Conservation (phyloP, 2,888 invertebrate species). For the Auanema freiburgensis region DNA sequence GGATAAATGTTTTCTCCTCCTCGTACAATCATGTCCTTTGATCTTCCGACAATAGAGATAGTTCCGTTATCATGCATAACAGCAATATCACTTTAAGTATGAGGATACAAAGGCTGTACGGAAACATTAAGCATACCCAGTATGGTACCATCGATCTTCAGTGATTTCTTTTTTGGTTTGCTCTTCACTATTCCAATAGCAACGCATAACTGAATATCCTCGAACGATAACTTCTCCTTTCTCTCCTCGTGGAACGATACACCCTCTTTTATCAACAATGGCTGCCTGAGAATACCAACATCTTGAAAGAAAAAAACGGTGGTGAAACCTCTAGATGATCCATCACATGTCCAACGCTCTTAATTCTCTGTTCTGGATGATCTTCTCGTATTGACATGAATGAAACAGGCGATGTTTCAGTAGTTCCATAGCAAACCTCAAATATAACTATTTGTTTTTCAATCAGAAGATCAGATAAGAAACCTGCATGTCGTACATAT, state of each 20-base stretch:
- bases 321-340: slow-evolving; percentile 69
- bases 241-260: slow-evolving; percentile 53
- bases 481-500: slow-evolving; percentile 55
- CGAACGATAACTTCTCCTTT: slow-evolving; percentile 59
- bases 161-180: slow-evolving; percentile 76
- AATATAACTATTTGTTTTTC: slow-evolving; percentile 8
- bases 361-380: slow-evolving; percentile 67
- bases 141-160: slow-evolving; percentile 78
- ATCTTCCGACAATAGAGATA: slow-evolving; percentile 68
- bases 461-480: slow-evolving; percentile 9
- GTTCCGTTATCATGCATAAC: slow-evolving; percentile 68
- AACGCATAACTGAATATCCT: slow-evolving; percentile 77
- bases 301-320: background rate
- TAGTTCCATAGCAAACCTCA: slow-evolving; percentile 70
- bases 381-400: slow-evolving; percentile 69
- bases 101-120: background rate
- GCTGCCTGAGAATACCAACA: slow-evolving; percentile 32
- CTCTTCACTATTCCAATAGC: slow-evolving; percentile 80
- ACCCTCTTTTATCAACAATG: slow-evolving; percentile 53
- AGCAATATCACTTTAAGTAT: slow-evolving; percentile 66
- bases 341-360: slow-evolving; percentile 70
- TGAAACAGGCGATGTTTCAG: slow-evolving; percentile 72
- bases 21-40: slow-evolving; percentile 66
- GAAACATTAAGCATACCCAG: slow-evolving; percentile 72
- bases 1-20: slow-evolving; percentile 70